Conservation (phyloP, 2,797 vertebrate genomes). For the Malurus splendens region DNA sequence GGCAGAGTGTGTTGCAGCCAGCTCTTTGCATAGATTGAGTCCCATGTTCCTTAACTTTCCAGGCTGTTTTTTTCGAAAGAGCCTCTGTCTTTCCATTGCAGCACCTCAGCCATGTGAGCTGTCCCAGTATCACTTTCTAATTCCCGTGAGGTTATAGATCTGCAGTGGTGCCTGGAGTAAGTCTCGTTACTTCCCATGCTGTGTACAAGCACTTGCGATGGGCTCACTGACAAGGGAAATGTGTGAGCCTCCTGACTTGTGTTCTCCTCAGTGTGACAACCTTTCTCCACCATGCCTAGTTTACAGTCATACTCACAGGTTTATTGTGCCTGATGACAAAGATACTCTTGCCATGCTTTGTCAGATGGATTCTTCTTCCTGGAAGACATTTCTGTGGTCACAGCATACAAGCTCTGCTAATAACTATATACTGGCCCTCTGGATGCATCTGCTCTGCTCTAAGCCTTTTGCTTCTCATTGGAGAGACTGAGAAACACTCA, state of each 20-base stretch:
- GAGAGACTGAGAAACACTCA: not conserved
- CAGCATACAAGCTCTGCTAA: not conserved
- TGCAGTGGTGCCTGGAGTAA: rapidly evolving
- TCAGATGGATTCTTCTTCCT: not conserved
- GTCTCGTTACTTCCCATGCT: not conserved
- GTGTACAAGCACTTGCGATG: not conserved
- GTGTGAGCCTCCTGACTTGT: not conserved
- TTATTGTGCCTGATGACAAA: not conserved
- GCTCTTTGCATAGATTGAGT: not conserved
- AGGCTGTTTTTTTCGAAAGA: not conserved
- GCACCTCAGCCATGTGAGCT: not conserved
- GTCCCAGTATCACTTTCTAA: not conserved
- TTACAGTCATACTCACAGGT: not conserved
- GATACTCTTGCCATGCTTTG: not conserved
- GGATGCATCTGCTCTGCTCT: not conserved
- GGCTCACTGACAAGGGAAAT: not conserved
- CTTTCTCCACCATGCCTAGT: not conserved
- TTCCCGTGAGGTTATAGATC: not conserved
- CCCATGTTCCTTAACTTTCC: not conserved
- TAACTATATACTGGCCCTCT: not conserved
- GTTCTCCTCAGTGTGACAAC: not conserved
- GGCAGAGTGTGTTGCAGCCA: not conserved
- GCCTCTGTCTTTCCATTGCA: not conserved
- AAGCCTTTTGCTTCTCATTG: not conserved
- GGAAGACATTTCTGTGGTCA: not conserved